Percentiles rank a stretch among this genome's conserved stretches.
phyloP scores from a whole-genome alignment of 2,113 vertebrate genomes.

The Brachyistius frenatus region DNA sequence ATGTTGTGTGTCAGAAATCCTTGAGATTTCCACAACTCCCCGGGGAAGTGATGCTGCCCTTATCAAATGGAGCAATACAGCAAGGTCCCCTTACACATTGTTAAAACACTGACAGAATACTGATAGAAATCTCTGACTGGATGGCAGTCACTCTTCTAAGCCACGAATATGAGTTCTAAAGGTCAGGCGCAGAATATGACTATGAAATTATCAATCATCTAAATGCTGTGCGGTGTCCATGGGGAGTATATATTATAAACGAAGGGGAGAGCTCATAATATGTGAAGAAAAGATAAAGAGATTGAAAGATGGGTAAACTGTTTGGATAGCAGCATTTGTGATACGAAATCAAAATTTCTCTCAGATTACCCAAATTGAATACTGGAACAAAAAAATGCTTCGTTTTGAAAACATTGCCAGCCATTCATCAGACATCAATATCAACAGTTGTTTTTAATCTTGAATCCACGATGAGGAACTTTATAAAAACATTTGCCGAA shows the following conservation, averaged over 20 bases:
- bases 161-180: slow-evolving; percentile 36
- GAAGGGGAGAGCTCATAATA: slow-evolving; percentile 15
- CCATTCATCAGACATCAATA: slow-evolving; percentile 19
- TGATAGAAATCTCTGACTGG: slow-evolving; percentile 34
- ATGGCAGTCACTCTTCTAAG: slow-evolving; percentile 18
- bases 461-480: neutral
- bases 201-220: slow-evolving; percentile 52
- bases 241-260: slow-evolving; percentile 40
- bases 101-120: slow-evolving; percentile 49
- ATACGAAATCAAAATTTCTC: neutral
- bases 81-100: slow-evolving; percentile 33
- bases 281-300: neutral
- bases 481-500: neutral
- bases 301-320: slow-evolving; percentile 13
- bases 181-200: slow-evolving; percentile 41
- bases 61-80: slow-evolving; percentile 56
- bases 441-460: slow-evolving; percentile 10
- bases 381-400: neutral
- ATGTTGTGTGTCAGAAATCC: slow-evolving; percentile 36
- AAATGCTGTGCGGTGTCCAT: neutral
- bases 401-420: neutral
- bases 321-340: slow-evolving; percentile 11
- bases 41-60: slow-evolving; percentile 20
- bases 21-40: slow-evolving; percentile 28
- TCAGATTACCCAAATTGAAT: slow-evolving; percentile 10